Evolutionary conservation across 2,113 vertebrate genomes (phyloP), one percentile per base, ranked within the genome.

Genomic region (Crotalus horridus): DNA sequence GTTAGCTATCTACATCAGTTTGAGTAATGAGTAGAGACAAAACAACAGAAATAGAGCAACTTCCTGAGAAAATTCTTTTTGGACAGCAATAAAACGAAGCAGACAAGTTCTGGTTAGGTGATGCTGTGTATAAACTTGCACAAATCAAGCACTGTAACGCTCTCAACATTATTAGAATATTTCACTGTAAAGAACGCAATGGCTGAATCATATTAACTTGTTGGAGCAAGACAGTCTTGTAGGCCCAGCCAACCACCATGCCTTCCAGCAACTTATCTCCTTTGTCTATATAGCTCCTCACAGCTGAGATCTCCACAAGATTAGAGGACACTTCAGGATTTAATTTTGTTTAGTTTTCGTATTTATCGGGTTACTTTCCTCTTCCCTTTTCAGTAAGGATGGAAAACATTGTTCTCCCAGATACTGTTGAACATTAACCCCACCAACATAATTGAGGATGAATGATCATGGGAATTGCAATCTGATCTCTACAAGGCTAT

Each of bases 91-190:
- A 46, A 23, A 26, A 56, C 17, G 15, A 89, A 81, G 21, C 17
- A 93, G 55, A 74, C 9, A 13, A 24, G n/a, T 58, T 13, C 4
- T n/a, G 3, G 8, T 21, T 90, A 51, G 46, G 11, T 87, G 54
- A 56, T 61, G 53, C 93, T 85, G 48, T 87, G 39, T 69, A 92
- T 39, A 46, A 69, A 86, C 88, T 64, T 92, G 88, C 46, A 92
- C 20, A 21, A 29, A 53, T 56, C 81, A 33, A 90, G 43, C 21
- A 12, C 81, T 69, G 85, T 56, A 46, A 90, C 33, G 69, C 26
- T 15, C 1, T 46, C 46, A 61, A 74, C 69, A 69, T 91, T 69
- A 55, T 26, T 61, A 58, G 11, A 51, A 74, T 69, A 53, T 88
- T 93, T 89, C 56, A 69, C 46, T 48, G 48, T 12, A 56, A 92